Conservation (phyloP, 2,888 invertebrate genomes). For the Torymus auratus region DNA sequence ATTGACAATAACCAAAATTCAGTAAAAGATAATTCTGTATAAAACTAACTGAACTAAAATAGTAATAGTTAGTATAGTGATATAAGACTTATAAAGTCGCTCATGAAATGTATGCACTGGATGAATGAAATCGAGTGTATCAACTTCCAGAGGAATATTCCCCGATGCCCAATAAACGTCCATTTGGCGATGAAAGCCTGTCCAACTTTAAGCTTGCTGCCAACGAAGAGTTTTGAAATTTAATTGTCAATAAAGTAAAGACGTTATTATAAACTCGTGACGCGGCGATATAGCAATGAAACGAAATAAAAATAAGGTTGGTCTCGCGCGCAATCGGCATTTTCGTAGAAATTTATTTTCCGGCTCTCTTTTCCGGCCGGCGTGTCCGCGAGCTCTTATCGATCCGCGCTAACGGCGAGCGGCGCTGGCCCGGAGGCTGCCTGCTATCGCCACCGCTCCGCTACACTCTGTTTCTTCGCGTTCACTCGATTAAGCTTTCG, state of each 20-base stretch:
- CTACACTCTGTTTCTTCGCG: conserved; percentile 36
- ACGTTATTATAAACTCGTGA: conserved; percentile 10
- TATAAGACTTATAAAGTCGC: no score
- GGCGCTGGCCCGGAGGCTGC: background rate
- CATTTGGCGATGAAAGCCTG: no score
- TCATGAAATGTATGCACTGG: no score
- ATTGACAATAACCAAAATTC: no score
- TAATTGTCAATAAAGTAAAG: conserved; percentile 14
- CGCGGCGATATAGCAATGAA: background rate
- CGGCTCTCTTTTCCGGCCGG: conserved; percentile 16
- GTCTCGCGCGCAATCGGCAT: background rate
- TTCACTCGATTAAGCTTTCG: conserved; percentile 48
- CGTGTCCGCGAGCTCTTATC: conserved; percentile 15
- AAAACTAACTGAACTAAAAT: no score
- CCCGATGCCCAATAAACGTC: no score
- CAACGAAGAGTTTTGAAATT: background rate
- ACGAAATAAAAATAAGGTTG: conserved; percentile 22
- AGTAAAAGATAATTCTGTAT: no score
- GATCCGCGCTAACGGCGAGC: conserved; percentile 21
- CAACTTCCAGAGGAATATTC: no score
- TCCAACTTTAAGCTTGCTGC: no score
- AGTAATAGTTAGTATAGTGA: no score
- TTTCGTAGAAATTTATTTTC: conserved; percentile 50
- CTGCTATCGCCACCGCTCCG: background rate
- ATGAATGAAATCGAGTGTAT: no score